Base-by-base conservation (phyloP, 2,888 invertebrate species). In the Odontomyia ornata region DNA sequence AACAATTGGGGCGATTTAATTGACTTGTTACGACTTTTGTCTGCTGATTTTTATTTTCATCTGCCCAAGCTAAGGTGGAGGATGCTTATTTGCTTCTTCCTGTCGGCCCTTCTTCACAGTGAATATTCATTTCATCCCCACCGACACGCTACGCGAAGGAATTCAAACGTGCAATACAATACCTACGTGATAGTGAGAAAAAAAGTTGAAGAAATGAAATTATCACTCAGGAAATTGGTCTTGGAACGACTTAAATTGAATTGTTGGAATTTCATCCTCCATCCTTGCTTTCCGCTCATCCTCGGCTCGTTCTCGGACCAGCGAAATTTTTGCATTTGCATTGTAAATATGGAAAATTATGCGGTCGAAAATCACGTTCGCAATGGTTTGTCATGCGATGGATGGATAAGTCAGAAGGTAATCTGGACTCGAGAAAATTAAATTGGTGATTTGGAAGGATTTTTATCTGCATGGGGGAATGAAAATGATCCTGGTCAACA, bases 261-360 rank as follows among this genome's bases (percentile, higher is more conserved):
- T 65, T 65, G 65, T 36, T 65, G 36, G 27, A 30, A 65, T 30
- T 65, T 18, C 36, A 18, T n/a, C 15, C 36, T 3, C 36, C 36
- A 36, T 65, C 36, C 7, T 52, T 36, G 36, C 36, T 36, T 36
- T 36, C 9, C 9, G 36, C 52, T 15, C n/a, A n/a, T 52, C 52
- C 52, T n/a, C 52, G 15, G n/a, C 5, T 4, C 36, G 15, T 52
- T 52, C 52, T 9, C 52, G 4, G 65, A 23, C n/a, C 13, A 56
- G 43, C 18, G 15, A 47, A 43, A 71, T 28, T 56, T 72, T 72
- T 72, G 28, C 71, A 72, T 72, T 72, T 72, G 71, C 52, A 72
- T 72, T 72, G 71, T 72, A 72, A 56, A 72, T 65, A 30, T 72
- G 27, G 28, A 72, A 18, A 56, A 72, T 72, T 72, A 28, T 72